These are phyloP conservation scores for Formica exsecta DNA, from an alignment of 1,140 invertebrate species.

Conservation along the genomic window DNA sequence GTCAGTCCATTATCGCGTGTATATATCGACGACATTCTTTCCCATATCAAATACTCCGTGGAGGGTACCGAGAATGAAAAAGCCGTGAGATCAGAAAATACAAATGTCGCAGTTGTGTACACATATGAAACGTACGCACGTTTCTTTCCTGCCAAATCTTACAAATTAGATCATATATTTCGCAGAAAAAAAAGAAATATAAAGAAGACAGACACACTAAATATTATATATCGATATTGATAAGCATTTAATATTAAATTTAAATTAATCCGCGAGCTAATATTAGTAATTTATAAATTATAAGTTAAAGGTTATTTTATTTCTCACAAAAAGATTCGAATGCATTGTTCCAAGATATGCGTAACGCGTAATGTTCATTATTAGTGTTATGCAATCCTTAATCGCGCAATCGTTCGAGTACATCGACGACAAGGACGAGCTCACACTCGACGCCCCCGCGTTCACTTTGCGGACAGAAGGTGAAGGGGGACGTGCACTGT, in stretches of 20 bases:
- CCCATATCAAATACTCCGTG: slow-evolving; percentile 48
- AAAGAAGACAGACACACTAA: background rate
- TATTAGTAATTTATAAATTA: background rate
- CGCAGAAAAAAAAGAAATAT: background rate
- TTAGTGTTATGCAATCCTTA: slow-evolving; percentile 11
- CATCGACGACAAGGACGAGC: slow-evolving; percentile 24
- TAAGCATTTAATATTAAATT: background rate
- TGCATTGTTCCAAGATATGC: background rate
- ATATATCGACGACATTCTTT: slow-evolving; percentile 71
- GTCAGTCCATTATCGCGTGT: slow-evolving; percentile 41
- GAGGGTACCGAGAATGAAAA: slow-evolving; percentile 51
- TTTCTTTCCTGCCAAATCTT: slow-evolving; percentile 12
- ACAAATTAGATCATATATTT: background rate
- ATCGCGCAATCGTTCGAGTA: slow-evolving; percentile 8
- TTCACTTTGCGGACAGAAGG: slow-evolving; percentile 22
- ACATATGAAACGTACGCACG: slow-evolving; percentile 1
- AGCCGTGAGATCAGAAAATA: slow-evolving; percentile 43
- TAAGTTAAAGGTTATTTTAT: background rate
- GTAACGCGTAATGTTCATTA: background rate
- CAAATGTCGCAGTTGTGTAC: slow-evolving; percentile 61
- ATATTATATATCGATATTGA: background rate
- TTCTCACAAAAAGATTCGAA: background rate
- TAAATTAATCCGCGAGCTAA: background rate
- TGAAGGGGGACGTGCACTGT: slow-evolving; percentile 71
- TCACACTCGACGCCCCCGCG: slow-evolving; percentile 68